Evolutionary conservation across 2,797 vertebrate genomes (phyloP), one percentile per base, ranked within the genome.

Genomic region (Catostomus latipinnis): DNA sequence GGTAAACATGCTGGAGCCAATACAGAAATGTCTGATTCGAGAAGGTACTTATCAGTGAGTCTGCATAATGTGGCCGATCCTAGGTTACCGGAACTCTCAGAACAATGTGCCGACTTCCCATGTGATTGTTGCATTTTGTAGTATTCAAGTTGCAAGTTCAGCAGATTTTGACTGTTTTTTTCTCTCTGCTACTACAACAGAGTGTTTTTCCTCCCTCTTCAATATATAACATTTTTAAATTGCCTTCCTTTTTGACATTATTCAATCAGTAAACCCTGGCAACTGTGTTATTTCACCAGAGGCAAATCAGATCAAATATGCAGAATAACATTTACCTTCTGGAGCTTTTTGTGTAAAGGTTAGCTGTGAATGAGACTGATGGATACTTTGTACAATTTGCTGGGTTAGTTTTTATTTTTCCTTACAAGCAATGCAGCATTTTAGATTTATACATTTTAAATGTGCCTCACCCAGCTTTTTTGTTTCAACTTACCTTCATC

Each of bases 221-320:
- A 61, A 5, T 45, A 66, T 52, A 50, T 43, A 54, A 14, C 43
- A 54, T 54, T 45, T 10, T 49, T 8, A 13, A 57, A 60, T 72
- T 65, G 50, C 71, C 16, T 53, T 62, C 63, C 46, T 7, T 46
- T 61, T 76, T 76, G 68, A 60, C 13, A 13, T 58, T 5, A 46
- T 63, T 76, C 66, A 67, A 13, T 52, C 62, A 69, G 10, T 68
- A 70, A 71, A 75, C 61, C 11, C 56, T 68, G 52, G 53, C 81
- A 71, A 11, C 22, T 34, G 11, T 77, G 54, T 14, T 53, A 74
- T 22, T 16, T 34, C 13, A 50, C 73, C 18, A 5, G 16, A 66
- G 53, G 76, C 48, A 67, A 81, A 63, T 62, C 54, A 74, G 65
- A 74, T 82, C 56, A 73, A 70, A 78, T 84, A 78, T 83, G 67